Evolutionary conservation across 2,888 invertebrate species (phyloP).

Genomic region (Amitus sp.): DNA sequence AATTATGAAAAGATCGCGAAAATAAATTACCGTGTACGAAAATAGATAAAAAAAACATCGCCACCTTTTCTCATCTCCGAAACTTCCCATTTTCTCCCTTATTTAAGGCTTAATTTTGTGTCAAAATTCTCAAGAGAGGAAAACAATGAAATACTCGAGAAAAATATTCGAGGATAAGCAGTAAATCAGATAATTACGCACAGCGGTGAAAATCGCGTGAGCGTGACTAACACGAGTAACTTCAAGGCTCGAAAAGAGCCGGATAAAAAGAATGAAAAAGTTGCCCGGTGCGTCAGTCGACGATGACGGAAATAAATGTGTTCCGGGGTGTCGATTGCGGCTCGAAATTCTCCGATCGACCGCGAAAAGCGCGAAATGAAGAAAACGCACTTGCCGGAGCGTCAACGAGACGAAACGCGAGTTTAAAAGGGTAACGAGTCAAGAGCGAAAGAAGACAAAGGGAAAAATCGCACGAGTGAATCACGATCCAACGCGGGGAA

Average conservation of each 20-base stretch:
- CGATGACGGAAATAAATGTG: slow-evolving; percentile 20
- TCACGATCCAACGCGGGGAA: slow-evolving; percentile 16
- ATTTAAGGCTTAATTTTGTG: no score
- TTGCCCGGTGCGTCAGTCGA: slow-evolving; percentile 10
- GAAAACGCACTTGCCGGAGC: slow-evolving; percentile 16
- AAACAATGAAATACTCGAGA: no score
- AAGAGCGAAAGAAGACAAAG: no score
- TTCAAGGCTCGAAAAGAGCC: slow-evolving; percentile 3
- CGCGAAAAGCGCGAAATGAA: slow-evolving; percentile 22
- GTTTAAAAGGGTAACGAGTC: slow-evolving; percentile 14
- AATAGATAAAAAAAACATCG: no score
- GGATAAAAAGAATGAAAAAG: slow-evolving; percentile 3
- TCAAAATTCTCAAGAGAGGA: no score
- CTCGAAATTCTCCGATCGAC: slow-evolving; percentile 16
- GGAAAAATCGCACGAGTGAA: slow-evolving; percentile 17
- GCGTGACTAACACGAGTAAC: slow-evolving; percentile 1
- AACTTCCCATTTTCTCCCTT: no score
- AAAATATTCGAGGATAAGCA: no score
- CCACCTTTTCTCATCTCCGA: no score
- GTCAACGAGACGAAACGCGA: slow-evolving; percentile 21
- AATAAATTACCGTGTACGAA: no score
- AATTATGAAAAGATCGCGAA: no score
- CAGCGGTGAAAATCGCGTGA: background rate
- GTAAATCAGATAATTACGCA: background rate
- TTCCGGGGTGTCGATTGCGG: slow-evolving; percentile 19